phyloP scores from a whole-genome alignment of 1,140 invertebrate species.

The Pogonomyrmex barbatus region DNA sequence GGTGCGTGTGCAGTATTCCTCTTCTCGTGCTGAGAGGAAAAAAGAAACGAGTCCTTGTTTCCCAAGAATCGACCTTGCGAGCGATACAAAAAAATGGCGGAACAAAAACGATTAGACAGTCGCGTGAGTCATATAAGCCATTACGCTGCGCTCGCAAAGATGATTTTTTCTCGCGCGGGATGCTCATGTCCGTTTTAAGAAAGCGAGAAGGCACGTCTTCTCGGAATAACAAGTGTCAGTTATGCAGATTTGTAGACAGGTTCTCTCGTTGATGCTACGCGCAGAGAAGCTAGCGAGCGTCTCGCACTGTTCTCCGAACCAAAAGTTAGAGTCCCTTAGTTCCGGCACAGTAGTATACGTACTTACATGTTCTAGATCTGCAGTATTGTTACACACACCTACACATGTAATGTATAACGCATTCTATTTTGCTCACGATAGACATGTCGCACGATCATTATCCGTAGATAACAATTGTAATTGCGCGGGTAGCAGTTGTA shows the following conservation, averaged over 20 bases:
- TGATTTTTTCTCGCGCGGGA: constrained; percentile 29
- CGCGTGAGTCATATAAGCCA: constrained; percentile 12
- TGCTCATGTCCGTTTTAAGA: background rate
- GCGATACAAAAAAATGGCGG: background rate
- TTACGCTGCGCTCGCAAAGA: background rate
- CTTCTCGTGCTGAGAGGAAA: background rate
- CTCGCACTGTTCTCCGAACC: background rate
- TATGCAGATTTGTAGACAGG: background rate
- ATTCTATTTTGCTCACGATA: background rate
- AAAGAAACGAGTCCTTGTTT: background rate
- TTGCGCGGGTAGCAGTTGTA: background rate
- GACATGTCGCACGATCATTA: constrained; percentile 27
- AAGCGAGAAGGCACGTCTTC: background rate
- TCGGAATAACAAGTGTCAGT: background rate
- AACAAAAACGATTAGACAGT: background rate
- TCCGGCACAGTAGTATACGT: constrained; percentile 41
- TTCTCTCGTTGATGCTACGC: background rate
- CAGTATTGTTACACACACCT: constrained; percentile 26
- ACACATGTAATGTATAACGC: background rate
- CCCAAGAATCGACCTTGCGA: background rate
- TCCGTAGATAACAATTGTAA: constrained; percentile 49
- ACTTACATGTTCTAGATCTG: constrained; percentile 60
- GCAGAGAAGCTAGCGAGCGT: background rate
- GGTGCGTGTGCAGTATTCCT: background rate
- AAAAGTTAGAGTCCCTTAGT: constrained; percentile 36